Percentiles rank a stretch among this genome's conserved stretches.
These are phyloP conservation scores for Cheilosia vulpina DNA, from an alignment of 2,888 invertebrate genomes.

Conservation along the genomic window DNA sequence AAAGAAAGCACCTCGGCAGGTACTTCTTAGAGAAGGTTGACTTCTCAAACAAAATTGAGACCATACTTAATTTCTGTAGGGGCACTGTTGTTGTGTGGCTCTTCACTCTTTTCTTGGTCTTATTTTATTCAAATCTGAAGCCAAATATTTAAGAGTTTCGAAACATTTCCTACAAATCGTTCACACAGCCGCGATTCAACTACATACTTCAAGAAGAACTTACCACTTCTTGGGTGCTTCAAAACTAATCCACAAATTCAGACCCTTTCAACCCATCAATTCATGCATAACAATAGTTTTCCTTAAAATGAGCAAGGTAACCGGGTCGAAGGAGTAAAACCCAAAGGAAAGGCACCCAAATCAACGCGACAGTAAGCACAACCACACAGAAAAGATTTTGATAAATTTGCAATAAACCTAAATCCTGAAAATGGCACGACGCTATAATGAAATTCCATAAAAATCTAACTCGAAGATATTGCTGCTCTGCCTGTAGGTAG, in stretches of 20 bases:
- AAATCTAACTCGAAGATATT: not conserved
- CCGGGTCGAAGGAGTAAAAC: not conserved
- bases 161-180: no score
- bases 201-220: no score
- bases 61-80: no score
- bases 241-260: not conserved
- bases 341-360: not conserved
- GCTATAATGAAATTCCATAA: slow-evolving; percentile 15
- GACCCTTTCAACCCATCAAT: not conserved
- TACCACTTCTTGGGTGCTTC: no score
- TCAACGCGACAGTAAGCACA: not conserved
- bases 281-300: not conserved
- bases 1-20: no score
- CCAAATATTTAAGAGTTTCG: no score
- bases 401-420: slow-evolving; percentile 2
- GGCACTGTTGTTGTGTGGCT: no score
- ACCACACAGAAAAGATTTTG: not conserved
- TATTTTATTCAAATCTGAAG: no score
- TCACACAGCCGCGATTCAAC: no score
- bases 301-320: not conserved
- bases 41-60: no score
- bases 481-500: not conserved
- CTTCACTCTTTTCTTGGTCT: no score
- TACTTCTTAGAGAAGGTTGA: no score
- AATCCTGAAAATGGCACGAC: not conserved